These are phyloP conservation scores for Cuniculus paca DNA, from an alignment of 2,797 vertebrate genomes.

Conservation along the genomic window DNA sequence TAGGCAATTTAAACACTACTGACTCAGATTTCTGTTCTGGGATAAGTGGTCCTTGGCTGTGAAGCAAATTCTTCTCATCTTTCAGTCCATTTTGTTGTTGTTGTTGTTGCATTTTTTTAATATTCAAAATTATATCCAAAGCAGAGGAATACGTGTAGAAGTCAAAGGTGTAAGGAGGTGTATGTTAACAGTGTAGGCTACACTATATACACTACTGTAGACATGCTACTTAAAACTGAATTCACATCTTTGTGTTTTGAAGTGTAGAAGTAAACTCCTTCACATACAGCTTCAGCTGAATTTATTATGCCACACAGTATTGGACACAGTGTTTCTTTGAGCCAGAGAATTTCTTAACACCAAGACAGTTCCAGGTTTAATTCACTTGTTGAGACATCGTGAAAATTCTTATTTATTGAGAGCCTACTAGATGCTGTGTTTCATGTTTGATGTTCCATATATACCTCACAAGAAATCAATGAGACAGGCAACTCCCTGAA, in stretches of 20 bases:
- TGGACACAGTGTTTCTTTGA: background rate
- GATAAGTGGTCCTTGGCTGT: background rate
- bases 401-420: conserved; percentile 30
- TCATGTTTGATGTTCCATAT: conserved; percentile 14
- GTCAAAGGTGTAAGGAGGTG: background rate
- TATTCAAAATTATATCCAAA: background rate
- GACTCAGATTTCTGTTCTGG: background rate
- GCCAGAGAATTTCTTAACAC: background rate
- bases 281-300: background rate
- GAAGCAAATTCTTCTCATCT: background rate
- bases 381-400: conserved; percentile 53
- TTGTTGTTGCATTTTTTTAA: background rate
- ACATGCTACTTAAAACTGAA: conserved; percentile 49
- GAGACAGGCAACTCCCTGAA: background rate
- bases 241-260: background rate
- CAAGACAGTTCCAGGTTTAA: background rate
- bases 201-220: background rate
- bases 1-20: background rate
- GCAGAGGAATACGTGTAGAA: background rate
- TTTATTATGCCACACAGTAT: background rate
- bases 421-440: background rate
- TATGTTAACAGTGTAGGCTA: background rate
- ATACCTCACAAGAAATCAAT: background rate
- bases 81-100: background rate
- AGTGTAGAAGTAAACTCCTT: conserved; percentile 23